A percentile compares a stretch with the other conserved stretches of the same genome.
These are phyloP conservation scores for Muschampia plurimacula DNA, from an alignment of 2,888 invertebrate species.

Conservation along the genomic window DNA sequence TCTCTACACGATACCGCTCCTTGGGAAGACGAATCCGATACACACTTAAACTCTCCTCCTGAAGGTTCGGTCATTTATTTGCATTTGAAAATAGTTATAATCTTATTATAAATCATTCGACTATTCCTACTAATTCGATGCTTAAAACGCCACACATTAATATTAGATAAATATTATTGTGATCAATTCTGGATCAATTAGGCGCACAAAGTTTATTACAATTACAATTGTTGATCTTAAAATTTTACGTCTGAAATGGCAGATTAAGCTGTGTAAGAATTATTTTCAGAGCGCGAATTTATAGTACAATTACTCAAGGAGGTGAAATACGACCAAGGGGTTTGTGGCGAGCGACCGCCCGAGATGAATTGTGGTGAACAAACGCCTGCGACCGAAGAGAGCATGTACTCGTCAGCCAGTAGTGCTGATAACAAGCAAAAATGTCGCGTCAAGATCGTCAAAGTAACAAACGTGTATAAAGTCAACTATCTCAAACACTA, in stretches of 20 bases:
- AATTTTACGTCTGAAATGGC: background rate
- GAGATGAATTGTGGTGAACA: slow-evolving; percentile 55
- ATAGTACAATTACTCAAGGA: slow-evolving; percentile 66
- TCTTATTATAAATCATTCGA: too few relatives aligned
- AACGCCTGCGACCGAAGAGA: slow-evolving; percentile 51
- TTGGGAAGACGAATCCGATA: slow-evolving; percentile 47
- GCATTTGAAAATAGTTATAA: background rate
- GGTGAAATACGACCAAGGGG: slow-evolving; percentile 58
- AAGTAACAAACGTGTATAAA: slow-evolving; percentile 78
- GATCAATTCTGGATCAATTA: too few relatives aligned
- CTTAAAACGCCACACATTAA: too few relatives aligned
- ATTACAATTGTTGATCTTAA: background rate
- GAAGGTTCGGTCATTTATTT: background rate
- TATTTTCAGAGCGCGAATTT: slow-evolving; percentile 64
- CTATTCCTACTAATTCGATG: too few relatives aligned
- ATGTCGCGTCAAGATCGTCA: slow-evolving; percentile 72
- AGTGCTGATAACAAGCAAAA: slow-evolving; percentile 62
- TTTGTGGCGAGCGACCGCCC: slow-evolving; percentile 50
- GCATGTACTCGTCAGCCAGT: slow-evolving; percentile 63
- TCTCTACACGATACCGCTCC: slow-evolving; percentile 50
- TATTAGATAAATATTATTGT: too few relatives aligned
- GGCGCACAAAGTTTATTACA: background rate
- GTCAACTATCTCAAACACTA: slow-evolving; percentile 74
- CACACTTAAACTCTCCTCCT: slow-evolving; percentile 14
- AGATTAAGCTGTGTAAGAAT: slow-evolving; percentile 24